Evolutionary conservation across 2,888 invertebrate species (phyloP).

Genomic region (Mimas tiliae): DNA sequence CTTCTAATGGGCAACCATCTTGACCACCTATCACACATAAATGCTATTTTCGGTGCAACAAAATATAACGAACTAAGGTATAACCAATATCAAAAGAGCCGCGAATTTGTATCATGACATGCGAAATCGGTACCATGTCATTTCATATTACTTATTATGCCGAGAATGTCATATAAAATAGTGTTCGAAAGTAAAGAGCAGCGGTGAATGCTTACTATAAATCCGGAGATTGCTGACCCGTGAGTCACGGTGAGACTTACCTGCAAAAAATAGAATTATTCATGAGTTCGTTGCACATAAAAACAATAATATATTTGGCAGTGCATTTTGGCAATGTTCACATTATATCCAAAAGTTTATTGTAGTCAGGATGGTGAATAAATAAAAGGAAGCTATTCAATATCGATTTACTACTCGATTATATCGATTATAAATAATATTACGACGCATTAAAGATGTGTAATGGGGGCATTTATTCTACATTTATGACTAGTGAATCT

Average conservation of each 20-base stretch:
- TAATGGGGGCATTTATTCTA: constrained; percentile 4
- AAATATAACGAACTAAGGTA: neutral
- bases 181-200: constrained; percentile 37
- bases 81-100: neutral
- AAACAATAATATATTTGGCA: constrained; percentile 20
- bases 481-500: constrained; percentile 1
- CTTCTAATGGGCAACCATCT: no score
- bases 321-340: constrained; percentile 6
- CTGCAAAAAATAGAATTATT: constrained; percentile 45
- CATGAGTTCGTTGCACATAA: constrained; percentile 32
- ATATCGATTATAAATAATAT: neutral
- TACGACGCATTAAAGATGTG: constrained; percentile 2
- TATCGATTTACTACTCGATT: constrained; percentile 9
- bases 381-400: neutral
- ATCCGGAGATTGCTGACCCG: constrained; percentile 32
- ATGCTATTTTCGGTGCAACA: neutral
- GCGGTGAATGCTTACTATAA: constrained; percentile 37
- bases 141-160: constrained; percentile 3
- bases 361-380: constrained; percentile 1
- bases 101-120: constrained; percentile 6
- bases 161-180: constrained; percentile 31
- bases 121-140: neutral
- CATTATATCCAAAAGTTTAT: constrained; percentile 1
- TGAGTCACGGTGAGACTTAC: constrained; percentile 47
- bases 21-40: no score